Evolutionary conservation across 2,888 invertebrate species (phyloP).

Genomic region (Xanthia togata): DNA sequence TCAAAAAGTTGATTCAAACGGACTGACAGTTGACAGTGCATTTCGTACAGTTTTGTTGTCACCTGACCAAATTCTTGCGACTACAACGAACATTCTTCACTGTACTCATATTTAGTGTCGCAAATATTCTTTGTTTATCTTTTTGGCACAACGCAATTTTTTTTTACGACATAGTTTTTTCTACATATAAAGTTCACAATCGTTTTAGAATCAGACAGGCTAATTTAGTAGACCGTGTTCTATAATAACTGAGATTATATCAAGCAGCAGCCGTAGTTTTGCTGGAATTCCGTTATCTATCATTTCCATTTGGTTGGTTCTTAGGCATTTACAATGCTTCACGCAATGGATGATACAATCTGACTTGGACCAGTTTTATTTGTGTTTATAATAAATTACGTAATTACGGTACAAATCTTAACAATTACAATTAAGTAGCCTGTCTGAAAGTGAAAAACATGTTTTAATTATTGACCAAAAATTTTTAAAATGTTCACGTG

Average conservation of each 20-base stretch:
- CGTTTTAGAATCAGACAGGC: constrained; percentile 59
- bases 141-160: constrained; percentile 35
- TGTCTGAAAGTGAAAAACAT: constrained; percentile 7
- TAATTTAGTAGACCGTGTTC: constrained; percentile 60
- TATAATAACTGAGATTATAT: constrained; percentile 66
- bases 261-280: constrained; percentile 55
- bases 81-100: constrained; percentile 24
- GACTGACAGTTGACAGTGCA: constrained; percentile 24
- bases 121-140: constrained; percentile 47
- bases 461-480: not conserved
- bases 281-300: constrained; percentile 64
- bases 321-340: constrained; percentile 65
- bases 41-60: constrained; percentile 25
- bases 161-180: constrained; percentile 53
- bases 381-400: constrained; percentile 39
- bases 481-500: not conserved
- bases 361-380: constrained; percentile 48
- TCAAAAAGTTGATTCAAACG: constrained; percentile 6
- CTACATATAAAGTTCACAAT: constrained; percentile 54
- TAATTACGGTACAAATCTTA: constrained; percentile 18
- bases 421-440: constrained; percentile 18
- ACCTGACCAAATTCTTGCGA: constrained; percentile 24
- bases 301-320: constrained; percentile 63
- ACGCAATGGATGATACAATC: constrained; percentile 62
- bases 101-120: constrained; percentile 30